Conservation (phyloP, 2,888 invertebrate genomes). For the Elgonia sp. region DNA sequence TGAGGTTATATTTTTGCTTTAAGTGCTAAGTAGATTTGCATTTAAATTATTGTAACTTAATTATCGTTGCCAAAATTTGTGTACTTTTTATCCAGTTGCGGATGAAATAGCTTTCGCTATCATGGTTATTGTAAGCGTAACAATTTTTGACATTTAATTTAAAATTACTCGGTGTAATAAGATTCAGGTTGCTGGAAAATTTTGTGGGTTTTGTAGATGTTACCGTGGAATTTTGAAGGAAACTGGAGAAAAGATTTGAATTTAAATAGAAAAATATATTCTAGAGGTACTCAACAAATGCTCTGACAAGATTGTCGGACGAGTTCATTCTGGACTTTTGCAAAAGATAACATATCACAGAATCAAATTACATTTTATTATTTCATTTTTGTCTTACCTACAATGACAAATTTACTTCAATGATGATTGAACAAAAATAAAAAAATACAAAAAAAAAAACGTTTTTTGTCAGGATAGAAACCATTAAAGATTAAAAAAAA, state of each 20-base stretch:
- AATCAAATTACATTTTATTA: not conserved
- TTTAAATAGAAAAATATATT: slow-evolving; percentile 56
- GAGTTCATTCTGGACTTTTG: not conserved
- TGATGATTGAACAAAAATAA: too few relatives aligned
- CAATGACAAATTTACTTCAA: too few relatives aligned
- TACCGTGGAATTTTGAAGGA: slow-evolving; percentile 12
- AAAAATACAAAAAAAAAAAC: too few relatives aligned
- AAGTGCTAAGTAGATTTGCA: not conserved
- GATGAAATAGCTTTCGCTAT: not conserved
- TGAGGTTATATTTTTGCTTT: too few relatives aligned
- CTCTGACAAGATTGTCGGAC: slow-evolving; percentile 23
- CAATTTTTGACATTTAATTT: slow-evolving; percentile 41
- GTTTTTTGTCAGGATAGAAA: too few relatives aligned
- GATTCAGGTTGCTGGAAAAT: slow-evolving; percentile 35
- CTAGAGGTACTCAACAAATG: slow-evolving; percentile 19
- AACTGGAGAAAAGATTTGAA: slow-evolving; percentile 32
- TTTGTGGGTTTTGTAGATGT: slow-evolving; percentile 15
- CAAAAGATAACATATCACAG: slow-evolving; percentile 9
- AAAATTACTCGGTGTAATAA: slow-evolving; percentile 15
- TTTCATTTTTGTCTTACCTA: not conserved
- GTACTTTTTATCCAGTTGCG: not conserved
- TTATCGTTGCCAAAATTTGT: not conserved
- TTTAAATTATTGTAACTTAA: slow-evolving; percentile 1
- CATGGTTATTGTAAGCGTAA: slow-evolving; percentile 4
- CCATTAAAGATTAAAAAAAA: too few relatives aligned